These are phyloP conservation scores for Prietella phreatophila DNA, from an alignment of 2,113 vertebrate species.

Conservation along the genomic window DNA sequence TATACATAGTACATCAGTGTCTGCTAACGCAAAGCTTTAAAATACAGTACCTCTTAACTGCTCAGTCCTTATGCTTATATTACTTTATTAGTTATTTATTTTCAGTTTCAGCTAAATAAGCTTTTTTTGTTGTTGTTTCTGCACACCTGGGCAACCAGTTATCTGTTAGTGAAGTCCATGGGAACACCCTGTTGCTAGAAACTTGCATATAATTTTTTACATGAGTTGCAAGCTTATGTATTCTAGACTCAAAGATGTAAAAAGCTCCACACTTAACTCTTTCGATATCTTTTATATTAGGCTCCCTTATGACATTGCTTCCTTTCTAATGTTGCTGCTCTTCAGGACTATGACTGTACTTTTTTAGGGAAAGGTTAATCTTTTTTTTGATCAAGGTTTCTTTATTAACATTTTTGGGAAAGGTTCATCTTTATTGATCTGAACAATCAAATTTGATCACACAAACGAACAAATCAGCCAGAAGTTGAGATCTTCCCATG, in stretches of 20 bases:
- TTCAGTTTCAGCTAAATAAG: not conserved
- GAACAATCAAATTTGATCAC: not conserved
- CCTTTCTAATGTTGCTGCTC: slow-evolving; percentile 37
- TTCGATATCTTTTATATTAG: not conserved
- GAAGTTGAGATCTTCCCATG: slow-evolving; percentile 13
- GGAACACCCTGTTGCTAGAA: not conserved
- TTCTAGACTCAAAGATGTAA: not conserved
- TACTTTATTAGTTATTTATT: slow-evolving; percentile 39
- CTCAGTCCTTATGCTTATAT: slow-evolving; percentile 49
- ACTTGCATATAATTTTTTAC: not conserved
- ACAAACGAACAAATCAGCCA: slow-evolving; percentile 23
- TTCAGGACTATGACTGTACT: slow-evolving; percentile 34
- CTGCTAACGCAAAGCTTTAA: slow-evolving; percentile 30
- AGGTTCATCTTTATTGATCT: slow-evolving; percentile 9
- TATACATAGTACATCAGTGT: slow-evolving; percentile 36
- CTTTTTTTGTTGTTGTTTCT: slow-evolving; percentile 9
- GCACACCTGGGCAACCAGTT: not conserved
- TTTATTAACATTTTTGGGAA: slow-evolving; percentile 11
- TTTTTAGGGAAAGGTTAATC: slow-evolving; percentile 11
- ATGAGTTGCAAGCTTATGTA: not conserved
- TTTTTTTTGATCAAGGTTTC: too few species aligned
- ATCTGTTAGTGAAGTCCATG: not conserved
- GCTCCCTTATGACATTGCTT: slow-evolving; percentile 14
- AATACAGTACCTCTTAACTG: slow-evolving; percentile 50
- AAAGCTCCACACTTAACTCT: not conserved